A percentile compares a stretch with the other conserved stretches of the same genome.
Evolutionary conservation across 2,113 vertebrate species (phyloP).

Genomic region (Chamaea fasciata): DNA sequence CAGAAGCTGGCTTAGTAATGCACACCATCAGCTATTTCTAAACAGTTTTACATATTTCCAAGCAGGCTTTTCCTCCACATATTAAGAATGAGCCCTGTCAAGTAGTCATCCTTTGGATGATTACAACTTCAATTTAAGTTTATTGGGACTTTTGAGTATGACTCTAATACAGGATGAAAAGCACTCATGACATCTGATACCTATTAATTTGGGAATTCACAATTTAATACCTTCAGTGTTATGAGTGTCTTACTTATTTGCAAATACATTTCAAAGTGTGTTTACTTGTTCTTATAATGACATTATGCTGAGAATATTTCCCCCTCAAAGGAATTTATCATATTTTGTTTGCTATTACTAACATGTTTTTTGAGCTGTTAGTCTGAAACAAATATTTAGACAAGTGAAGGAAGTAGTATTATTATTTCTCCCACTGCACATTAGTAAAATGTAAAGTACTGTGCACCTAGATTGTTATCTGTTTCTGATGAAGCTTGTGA

Average conservation of each 20-base stretch:
- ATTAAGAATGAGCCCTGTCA: conserved; percentile 33
- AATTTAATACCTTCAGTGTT: conserved; percentile 58
- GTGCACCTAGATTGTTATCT: conserved; percentile 69
- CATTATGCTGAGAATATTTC: conserved; percentile 57
- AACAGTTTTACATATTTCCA: not conserved
- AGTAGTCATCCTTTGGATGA: conserved; percentile 37
- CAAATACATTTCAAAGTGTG: conserved; percentile 65
- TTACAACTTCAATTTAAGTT: conserved; percentile 48
- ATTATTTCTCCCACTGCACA: conserved; percentile 73
- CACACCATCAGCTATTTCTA: not conserved
- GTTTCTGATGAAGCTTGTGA: conserved; percentile 75
- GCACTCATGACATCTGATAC: conserved; percentile 64
- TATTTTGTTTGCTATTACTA: conserved; percentile 66
- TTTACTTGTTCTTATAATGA: conserved; percentile 67
- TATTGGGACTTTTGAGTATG: conserved; percentile 51
- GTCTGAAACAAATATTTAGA: conserved; percentile 77
- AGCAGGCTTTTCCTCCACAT: not conserved
- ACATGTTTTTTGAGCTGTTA: conserved; percentile 71
- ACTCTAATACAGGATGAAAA: conserved; percentile 64
- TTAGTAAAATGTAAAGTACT: conserved; percentile 73
- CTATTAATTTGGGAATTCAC: conserved; percentile 73
- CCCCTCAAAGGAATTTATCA: conserved; percentile 47
- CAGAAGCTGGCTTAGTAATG: not conserved
- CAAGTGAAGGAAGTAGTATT: conserved; percentile 74
- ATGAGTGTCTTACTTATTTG: conserved; percentile 51